Percentiles rank a stretch among this genome's conserved stretches.
These are phyloP conservation scores for Desmophyllum pertusum DNA, from an alignment of 92 coral and sea anemone species.

Conservation along the genomic window DNA sequence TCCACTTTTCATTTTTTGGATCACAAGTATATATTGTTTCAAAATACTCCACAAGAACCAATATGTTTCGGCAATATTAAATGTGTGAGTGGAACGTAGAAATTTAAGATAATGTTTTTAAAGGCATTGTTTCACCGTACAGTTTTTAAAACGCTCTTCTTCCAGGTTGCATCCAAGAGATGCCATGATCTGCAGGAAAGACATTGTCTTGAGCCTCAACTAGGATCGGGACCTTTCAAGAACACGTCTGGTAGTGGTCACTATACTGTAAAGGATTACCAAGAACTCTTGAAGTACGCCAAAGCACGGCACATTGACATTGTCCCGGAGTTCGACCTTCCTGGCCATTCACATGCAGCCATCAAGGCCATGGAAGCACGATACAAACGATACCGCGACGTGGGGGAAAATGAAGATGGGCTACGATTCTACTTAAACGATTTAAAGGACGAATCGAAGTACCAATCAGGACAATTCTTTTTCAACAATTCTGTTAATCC, in stretches of 20 bases:
- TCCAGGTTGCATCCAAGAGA: conserved; percentile 69
- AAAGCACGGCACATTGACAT: conserved; percentile 63
- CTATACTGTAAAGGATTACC: conserved; percentile 66
- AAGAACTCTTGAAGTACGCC: conserved; percentile 69
- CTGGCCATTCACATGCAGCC: conserved; percentile 90
- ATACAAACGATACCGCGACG: conserved; percentile 30
- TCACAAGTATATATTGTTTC: too few species aligned
- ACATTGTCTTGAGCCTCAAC: conserved; percentile 72
- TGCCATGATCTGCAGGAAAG: conserved; percentile 78
- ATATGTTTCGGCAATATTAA: too few species aligned
- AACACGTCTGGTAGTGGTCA: conserved; percentile 72
- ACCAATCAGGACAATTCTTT: conserved; percentile 75
- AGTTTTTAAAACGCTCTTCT: background rate
- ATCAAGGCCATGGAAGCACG: conserved; percentile 77
- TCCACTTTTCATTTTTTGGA: too few species aligned
- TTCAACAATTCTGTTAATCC: conserved; percentile 81
- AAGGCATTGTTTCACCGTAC: background rate
- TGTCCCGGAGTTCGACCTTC: conserved; percentile 89
- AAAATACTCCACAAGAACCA: too few species aligned
- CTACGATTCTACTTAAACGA: conserved; percentile 65
- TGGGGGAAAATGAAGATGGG: conserved; percentile 44
- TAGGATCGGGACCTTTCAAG: conserved; percentile 84
- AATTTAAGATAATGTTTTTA: too few species aligned
- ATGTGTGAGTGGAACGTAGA: background rate
- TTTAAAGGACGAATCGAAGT: conserved; percentile 56